Conservation (phyloP, 2,888 invertebrate species). For the Cataglyphis rosenhaueri region DNA sequence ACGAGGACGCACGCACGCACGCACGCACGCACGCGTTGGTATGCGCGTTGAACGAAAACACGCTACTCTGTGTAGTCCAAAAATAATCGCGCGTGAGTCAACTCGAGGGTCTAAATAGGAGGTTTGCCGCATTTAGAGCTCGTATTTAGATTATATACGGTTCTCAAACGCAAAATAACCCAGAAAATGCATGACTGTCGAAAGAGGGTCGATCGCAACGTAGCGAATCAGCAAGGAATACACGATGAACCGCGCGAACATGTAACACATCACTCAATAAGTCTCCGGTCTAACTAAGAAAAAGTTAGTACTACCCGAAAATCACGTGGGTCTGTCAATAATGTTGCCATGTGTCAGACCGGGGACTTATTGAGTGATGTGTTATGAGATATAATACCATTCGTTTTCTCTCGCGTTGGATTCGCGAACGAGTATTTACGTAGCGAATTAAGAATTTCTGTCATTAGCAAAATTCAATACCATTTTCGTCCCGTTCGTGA, state of each 20-base stretch:
- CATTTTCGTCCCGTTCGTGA: not conserved
- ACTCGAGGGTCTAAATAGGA: constrained; percentile 80
- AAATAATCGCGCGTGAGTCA: constrained; percentile 80
- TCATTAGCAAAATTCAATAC: not conserved
- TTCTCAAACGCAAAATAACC: constrained; percentile 71
- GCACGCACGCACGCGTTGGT: constrained; percentile 60
- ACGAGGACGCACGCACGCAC: constrained; percentile 51
- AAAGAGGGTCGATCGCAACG: constrained; percentile 59
- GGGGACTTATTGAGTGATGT: no score
- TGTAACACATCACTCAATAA: not conserved
- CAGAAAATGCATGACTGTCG: constrained; percentile 68
- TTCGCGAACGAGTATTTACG: not conserved
- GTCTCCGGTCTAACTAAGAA: no score
- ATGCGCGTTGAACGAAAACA: constrained; percentile 79
- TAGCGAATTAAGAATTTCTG: not conserved
- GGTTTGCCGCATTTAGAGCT: constrained; percentile 80
- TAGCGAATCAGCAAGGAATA: constrained; percentile 19
- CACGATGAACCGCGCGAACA: not conserved
- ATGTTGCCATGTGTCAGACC: no score
- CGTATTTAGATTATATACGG: constrained; percentile 78
- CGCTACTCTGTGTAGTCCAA: constrained; percentile 72
- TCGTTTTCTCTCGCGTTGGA: not conserved
- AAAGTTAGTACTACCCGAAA: no score
- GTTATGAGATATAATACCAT: not conserved
- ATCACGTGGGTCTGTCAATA: no score